A percentile compares a stretch with the other conserved stretches of the same genome.
These are phyloP conservation scores for Tenrec ecaudatus DNA, from an alignment of 2,113 vertebrate species.

Conservation along the genomic window DNA sequence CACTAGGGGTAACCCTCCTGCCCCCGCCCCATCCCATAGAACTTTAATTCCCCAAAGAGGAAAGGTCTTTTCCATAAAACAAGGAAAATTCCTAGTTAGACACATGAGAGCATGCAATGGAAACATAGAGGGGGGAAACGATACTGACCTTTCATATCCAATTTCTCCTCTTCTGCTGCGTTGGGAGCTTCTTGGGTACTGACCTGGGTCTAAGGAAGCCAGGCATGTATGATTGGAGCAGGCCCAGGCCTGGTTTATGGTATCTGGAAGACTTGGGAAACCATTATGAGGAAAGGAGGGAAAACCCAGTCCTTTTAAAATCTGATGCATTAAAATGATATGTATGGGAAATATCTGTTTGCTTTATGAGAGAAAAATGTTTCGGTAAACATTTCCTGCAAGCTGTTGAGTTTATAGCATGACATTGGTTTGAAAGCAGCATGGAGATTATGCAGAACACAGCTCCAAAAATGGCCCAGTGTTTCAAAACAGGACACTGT, in stretches of 20 bases:
- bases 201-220: not conserved
- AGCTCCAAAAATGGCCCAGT: slow-evolving; percentile 14
- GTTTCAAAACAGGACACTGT: not conserved
- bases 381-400: slow-evolving; percentile 69
- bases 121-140: not conserved
- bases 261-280: not conserved
- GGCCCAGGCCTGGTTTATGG: not conserved
- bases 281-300: not conserved
- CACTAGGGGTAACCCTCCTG: not conserved
- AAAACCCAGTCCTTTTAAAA: not conserved
- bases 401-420: slow-evolving; percentile 45
- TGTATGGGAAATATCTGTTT: slow-evolving; percentile 53
- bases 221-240: not conserved
- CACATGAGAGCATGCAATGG: not conserved
- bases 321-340: slow-evolving; percentile 51
- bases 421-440: slow-evolving; percentile 21
- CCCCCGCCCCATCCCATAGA: too few relatives aligned
- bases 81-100: not conserved
- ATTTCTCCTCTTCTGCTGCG: not conserved
- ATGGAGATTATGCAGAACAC: slow-evolving; percentile 43
- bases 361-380: slow-evolving; percentile 46
- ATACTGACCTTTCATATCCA: not conserved
- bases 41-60: too few relatives aligned
- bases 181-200: not conserved
- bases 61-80: not conserved